A percentile compares a stretch with the other conserved stretches of the same genome.
phyloP scores from a whole-genome alignment of 2,113 vertebrate genomes.

The Blennius ocellaris region DNA sequence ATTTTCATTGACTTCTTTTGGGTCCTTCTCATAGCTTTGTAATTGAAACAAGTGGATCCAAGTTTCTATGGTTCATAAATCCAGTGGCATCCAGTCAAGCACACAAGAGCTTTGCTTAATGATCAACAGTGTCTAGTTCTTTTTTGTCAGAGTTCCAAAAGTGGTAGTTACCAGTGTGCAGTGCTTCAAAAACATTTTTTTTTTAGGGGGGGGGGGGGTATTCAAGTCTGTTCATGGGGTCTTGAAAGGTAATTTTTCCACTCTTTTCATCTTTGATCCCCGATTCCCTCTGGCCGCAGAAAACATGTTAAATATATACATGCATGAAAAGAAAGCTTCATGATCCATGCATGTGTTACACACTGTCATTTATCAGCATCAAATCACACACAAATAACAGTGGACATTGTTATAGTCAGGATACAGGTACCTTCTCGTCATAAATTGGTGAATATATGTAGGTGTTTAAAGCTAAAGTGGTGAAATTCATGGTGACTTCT shows the following conservation, averaged over 20 bases:
- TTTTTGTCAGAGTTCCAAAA: slow-evolving; percentile 27
- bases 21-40: slow-evolving; percentile 35
- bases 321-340: slow-evolving; percentile 9
- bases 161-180: slow-evolving; percentile 21
- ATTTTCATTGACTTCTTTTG: neutral
- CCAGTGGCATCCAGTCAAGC: slow-evolving; percentile 30
- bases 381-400: neutral
- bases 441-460: neutral
- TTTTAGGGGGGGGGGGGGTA: too few relatives aligned
- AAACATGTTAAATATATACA: slow-evolving; percentile 41
- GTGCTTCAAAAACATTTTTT: slow-evolving; percentile 9
- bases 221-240: slow-evolving; percentile 33
- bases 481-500: neutral
- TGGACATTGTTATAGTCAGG: neutral
- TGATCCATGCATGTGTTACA: neutral
- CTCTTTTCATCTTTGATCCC: slow-evolving; percentile 1
- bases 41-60: slow-evolving; percentile 45
- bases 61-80: slow-evolving; percentile 33
- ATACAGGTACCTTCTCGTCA: neutral
- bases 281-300: slow-evolving; percentile 3
- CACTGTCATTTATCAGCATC: slow-evolving; percentile 1
- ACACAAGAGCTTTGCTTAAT: slow-evolving; percentile 30
- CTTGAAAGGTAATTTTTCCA: slow-evolving; percentile 27
- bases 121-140: slow-evolving; percentile 30
- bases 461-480: neutral